A percentile compares a stretch with the other conserved stretches of the same genome.
Evolutionary conservation across 1,140 invertebrate genomes (phyloP).

Genomic region (Cyclina sinensis): DNA sequence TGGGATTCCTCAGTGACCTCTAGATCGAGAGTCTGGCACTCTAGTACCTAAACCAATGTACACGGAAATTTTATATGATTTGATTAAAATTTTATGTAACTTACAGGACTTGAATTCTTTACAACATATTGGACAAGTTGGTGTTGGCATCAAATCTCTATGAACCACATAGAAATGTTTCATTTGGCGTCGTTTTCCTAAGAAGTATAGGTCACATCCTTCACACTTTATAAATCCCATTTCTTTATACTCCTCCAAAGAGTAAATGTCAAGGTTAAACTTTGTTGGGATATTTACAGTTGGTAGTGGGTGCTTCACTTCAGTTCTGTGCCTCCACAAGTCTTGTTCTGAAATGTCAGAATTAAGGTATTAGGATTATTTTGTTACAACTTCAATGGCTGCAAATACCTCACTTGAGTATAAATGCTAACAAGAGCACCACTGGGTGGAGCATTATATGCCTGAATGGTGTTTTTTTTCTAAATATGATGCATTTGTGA

Average conservation of each 20-base stretch:
- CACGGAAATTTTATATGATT: no score
- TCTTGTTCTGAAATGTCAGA: neutral
- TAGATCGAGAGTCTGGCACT: no score
- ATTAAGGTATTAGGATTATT: no score
- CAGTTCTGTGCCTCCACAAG: neutral
- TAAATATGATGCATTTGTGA: no score
- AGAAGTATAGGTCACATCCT: neutral
- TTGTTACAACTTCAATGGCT: no score
- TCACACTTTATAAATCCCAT: slow-evolving; percentile 19
- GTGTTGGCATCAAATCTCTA: slow-evolving; percentile 4
- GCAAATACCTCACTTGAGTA: no score
- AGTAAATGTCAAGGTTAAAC: neutral
- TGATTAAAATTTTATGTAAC: no score
- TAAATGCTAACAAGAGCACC: no score
- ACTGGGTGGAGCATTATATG: no score
- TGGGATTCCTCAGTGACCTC: neutral
- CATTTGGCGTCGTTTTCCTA: neutral
- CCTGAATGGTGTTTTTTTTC: no score
- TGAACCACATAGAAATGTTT: neutral
- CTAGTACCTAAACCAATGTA: neutral
- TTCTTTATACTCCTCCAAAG: neutral
- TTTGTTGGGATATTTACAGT: neutral
- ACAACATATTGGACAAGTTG: neutral
- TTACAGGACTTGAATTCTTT: slow-evolving; percentile 6
- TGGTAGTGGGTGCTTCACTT: neutral